Conservation (phyloP, 2,113 vertebrate genomes). For the Cyanoramphus novaezelandiae region DNA sequence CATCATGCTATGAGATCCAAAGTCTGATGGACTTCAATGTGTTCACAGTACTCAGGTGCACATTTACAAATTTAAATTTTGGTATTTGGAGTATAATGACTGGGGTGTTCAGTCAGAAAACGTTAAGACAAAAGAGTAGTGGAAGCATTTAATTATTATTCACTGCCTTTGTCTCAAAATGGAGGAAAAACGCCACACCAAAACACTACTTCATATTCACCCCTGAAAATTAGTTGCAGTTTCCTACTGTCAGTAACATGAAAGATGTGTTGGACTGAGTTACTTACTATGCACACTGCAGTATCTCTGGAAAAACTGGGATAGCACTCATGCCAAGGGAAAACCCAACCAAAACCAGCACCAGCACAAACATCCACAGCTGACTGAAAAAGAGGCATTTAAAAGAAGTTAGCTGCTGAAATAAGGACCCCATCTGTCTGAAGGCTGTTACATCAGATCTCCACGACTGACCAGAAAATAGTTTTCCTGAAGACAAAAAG, state of each 20-base stretch:
- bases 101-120: not conserved
- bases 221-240: not conserved
- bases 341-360: constrained; percentile 85
- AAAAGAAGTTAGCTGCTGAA: not conserved
- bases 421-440: not conserved
- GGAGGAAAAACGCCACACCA: not conserved
- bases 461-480: not conserved
- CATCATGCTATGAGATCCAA: not conserved
- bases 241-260: not conserved
- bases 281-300: constrained; percentile 89
- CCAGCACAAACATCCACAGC: constrained; percentile 88
- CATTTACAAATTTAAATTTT: not conserved
- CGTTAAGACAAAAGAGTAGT: not conserved
- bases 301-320: constrained; percentile 89
- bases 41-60: not conserved
- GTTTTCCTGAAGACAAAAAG: not conserved
- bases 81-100: not conserved
- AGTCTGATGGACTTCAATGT: not conserved
- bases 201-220: not conserved
- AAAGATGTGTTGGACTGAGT: not conserved
- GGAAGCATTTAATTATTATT: not conserved
- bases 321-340: constrained; percentile 87
- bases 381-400: constrained; percentile 76
- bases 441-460: not conserved
- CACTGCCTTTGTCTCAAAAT: not conserved